Percentiles rank a stretch among this genome's conserved stretches.
Conservation (phyloP, 2,888 invertebrate genomes). For the Tinea trinotella region DNA sequence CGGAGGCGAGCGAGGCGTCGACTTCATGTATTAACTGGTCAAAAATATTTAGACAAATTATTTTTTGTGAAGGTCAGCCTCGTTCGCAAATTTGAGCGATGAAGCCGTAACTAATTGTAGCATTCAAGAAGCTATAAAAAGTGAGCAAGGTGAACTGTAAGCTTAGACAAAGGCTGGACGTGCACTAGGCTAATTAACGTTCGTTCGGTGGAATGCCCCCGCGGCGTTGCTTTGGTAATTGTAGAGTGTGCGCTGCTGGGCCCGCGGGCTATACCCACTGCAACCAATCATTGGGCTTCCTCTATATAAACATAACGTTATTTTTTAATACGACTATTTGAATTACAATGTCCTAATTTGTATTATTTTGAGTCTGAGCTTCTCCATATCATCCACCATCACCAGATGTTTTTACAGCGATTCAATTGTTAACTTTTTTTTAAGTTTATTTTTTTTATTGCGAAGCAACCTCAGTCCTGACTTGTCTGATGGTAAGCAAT, state of each 20-base stretch:
- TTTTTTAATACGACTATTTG: conserved; percentile 2
- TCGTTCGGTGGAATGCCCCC: conserved; percentile 54
- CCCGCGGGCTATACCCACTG: conserved; percentile 23
- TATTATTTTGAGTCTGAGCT: neutral
- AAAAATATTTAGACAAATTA: neutral
- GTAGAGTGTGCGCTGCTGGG: conserved; percentile 34
- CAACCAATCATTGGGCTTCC: neutral
- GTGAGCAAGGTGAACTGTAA: conserved; percentile 51
- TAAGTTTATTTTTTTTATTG: no score
- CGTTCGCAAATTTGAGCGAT: neutral
- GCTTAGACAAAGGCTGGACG: conserved; percentile 67
- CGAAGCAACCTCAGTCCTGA: no score
- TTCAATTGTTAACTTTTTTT: no score
- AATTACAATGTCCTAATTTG: conserved; percentile 7
- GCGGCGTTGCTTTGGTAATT: conserved; percentile 41
- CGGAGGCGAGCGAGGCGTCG: conserved; percentile 24
- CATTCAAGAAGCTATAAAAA: conserved; percentile 43
- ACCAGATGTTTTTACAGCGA: neutral
- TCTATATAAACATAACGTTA: conserved; percentile 10
- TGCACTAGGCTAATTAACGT: conserved; percentile 54
- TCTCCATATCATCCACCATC: neutral
- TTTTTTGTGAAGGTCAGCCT: neutral
- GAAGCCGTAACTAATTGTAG: conserved; percentile 24
- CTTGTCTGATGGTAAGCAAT: no score
- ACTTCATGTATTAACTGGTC: conserved; percentile 16